Base-by-base conservation (phyloP, 2,797 vertebrate genomes). In the Stomatorhinus walkeri region DNA sequence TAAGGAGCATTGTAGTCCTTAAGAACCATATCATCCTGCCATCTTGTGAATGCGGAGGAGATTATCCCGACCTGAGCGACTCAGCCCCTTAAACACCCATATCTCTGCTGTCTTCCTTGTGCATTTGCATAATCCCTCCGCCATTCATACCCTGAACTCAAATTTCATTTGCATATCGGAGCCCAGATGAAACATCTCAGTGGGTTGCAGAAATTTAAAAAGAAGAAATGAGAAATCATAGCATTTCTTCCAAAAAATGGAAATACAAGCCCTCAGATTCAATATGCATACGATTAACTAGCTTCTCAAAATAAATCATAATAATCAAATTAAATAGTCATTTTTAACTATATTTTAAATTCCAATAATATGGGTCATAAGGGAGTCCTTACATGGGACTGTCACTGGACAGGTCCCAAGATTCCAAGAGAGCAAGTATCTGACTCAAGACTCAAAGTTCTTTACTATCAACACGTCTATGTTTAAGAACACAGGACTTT, bases 41-140 rank as follows among this genome's bases (percentile, higher is more conserved):
- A 43, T 79, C 72, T n/a, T 43, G 72, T 87, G 52, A 87, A 68
- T 79, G 79, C 10, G 48, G 72, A 40, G 28, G 10, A 88, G 89
- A 89, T 89, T 85, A 68, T 85, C 54, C 87, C 54, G 40, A 85
- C 72, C 59, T 89, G 28, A 36, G 4, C 4, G 12, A 36, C 64
- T 72, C 40, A 32, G 22, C 59, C 48, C 19, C 64, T 88, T 89
- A 61, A 85, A 89, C 68, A 84, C 22, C 32, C 59, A 4, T 85
- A 89, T 92, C 52, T 49, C 68, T 61, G 43, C 90, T 91, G 43
- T 81, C 49, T 88, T n/a, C 12, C 59, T 91, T 87, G 32, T 22
- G 91, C 87, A 94, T 95, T 94, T 94, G 93, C 93, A 94, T 95
- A 94, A 95, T 95, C 94, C 92, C 92, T 92, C 91, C 93, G 93